These are phyloP conservation scores for Maniola hyperantus DNA, from an alignment of 2,888 invertebrate species.

Conservation along the genomic window DNA sequence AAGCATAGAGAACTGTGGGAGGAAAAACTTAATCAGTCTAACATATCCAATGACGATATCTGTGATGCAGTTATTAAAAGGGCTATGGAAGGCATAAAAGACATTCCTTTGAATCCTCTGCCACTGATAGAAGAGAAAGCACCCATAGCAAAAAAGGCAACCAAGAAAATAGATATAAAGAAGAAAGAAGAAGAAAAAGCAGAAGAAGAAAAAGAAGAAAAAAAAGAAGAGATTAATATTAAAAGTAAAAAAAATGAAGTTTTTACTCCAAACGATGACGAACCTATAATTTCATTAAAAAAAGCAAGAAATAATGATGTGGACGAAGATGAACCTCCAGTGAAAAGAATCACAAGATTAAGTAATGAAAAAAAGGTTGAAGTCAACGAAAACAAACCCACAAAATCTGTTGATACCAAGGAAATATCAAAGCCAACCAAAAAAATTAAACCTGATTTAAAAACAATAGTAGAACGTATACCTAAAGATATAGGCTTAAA, in stretches of 20 bases:
- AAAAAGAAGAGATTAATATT: constrained; percentile 13
- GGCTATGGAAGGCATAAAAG: constrained; percentile 72
- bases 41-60: constrained; percentile 75
- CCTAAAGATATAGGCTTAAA: constrained; percentile 31
- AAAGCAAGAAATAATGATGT: constrained; percentile 45
- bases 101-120: constrained; percentile 50
- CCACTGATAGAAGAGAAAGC: constrained; percentile 44
- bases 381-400: constrained; percentile 29
- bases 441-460: constrained; percentile 28
- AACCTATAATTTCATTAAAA: constrained; percentile 42
- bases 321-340: constrained; percentile 44
- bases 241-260: background rate
- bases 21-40: constrained; percentile 66
- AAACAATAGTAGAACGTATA: constrained; percentile 19
- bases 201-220: constrained; percentile 9
- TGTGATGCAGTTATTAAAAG: constrained; percentile 75
- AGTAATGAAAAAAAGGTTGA: constrained; percentile 36
- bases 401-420: constrained; percentile 11
- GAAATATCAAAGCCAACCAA: constrained; percentile 24
- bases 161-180: constrained; percentile 6
- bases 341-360: constrained; percentile 35
- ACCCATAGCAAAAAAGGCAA: constrained; percentile 14
- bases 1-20: constrained; percentile 69
- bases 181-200: constrained; percentile 8
- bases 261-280: constrained; percentile 14